Percentiles rank a stretch among this genome's conserved stretches.
phyloP scores from a whole-genome alignment of 1,140 invertebrate species.

The Mercenaria mercenaria region DNA sequence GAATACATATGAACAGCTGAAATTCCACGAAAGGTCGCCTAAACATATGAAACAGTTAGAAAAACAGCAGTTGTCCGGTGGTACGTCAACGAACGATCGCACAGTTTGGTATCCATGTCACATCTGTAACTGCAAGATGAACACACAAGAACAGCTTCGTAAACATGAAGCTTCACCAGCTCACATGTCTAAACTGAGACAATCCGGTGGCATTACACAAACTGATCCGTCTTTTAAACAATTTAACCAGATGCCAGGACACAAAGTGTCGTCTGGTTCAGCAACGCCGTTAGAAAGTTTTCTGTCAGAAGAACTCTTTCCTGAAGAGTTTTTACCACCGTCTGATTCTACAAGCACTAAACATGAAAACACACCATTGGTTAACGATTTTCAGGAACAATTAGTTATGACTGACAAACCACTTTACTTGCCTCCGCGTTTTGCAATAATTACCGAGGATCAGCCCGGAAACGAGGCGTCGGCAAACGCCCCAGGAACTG shows the following conservation, averaged over 20 bases:
- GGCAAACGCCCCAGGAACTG: not conserved
- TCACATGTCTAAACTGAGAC: not conserved
- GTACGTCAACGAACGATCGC: not conserved
- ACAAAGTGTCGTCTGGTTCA: not conserved
- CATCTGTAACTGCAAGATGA: not conserved
- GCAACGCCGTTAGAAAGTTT: slow-evolving; percentile 29
- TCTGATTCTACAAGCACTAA: not conserved
- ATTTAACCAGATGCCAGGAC: not conserved
- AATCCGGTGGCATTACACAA: not conserved
- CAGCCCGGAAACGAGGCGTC: not conserved
- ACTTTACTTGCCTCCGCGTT: not conserved
- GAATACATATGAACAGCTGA: slow-evolving; percentile 76
- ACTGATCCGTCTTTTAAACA: not conserved
- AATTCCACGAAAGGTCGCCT: slow-evolving; percentile 71
- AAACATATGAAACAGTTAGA: slow-evolving; percentile 65
- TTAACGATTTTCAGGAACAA: not conserved
- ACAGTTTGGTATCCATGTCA: slow-evolving; percentile 9
- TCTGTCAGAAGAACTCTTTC: slow-evolving; percentile 54
- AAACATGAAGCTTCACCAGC: slow-evolving; percentile 9
- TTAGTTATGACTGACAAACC: not conserved
- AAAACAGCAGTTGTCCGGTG: not conserved
- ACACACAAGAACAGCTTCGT: slow-evolving; percentile 2
- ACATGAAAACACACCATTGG: not conserved
- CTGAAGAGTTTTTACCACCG: slow-evolving; percentile 35
- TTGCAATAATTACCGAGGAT: not conserved